Base-by-base conservation (phyloP, 2,888 invertebrate genomes). In the Drymonia ruficornis region DNA sequence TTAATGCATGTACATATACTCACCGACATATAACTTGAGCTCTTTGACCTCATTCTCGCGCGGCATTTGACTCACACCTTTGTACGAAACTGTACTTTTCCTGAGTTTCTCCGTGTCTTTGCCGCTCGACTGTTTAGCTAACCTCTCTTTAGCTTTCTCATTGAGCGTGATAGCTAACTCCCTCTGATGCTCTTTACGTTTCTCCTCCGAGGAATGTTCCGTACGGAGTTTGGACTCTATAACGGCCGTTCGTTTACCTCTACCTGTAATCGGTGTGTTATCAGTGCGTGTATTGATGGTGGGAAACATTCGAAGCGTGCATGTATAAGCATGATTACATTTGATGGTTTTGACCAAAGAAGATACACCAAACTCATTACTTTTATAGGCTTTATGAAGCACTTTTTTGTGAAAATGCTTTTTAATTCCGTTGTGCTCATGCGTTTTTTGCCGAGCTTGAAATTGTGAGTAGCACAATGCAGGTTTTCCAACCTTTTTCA, bases 161-260 rank as follows among this genome's bases (percentile, higher is more conserved):
- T 99, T 99, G 42, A 99, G 90, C 59, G 96, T 95, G 55, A 96
- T 95, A 0, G 98, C 98, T 58, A 99, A 89, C 87, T 99, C 99
- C 73, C 97, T 97, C 85, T 99, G 99, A 93, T 99, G 99, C 77
- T 97, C 96, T 70, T 98, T 98, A 13, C 99, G 95, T 85, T 99
- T 99, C 77, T 99, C 99, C 83, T 99, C 99, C 0, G 98, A 96
- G 12, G 98, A 98, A 70, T 97, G 97, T 81, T 99, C 99, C 38
- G 97, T 97, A 76, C 99, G 94, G 9, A 99, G 94, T 86, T 99
- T 98, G 4, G 97, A 97, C 77, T 99, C 98, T 38, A 99, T 94
- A 7, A 99, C 97, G 2, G 99, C 97, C 36, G 97, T 97, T 67
- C 99, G 94, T 82, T 96, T 98, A 61, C 96, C 98, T 63, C 95